Evolutionary conservation across 2,797 vertebrate genomes (phyloP), one percentile per base, ranked within the genome.

Genomic region (Ctenochaetus hawaiiensis): DNA sequence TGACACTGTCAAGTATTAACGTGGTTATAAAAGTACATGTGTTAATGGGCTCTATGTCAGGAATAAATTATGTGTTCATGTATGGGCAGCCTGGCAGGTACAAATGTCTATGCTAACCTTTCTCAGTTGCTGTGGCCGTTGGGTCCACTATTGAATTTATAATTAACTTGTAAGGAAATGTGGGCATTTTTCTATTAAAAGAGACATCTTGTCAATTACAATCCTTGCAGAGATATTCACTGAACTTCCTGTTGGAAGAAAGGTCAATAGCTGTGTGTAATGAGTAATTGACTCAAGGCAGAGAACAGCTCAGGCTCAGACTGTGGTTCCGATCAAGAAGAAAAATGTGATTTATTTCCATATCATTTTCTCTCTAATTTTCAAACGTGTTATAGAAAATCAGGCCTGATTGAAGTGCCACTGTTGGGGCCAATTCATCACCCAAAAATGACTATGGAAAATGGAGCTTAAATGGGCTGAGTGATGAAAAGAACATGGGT

Each of bases 191-290:
- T 95, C 93, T 95, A 95, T 95, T 95, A 95, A 94, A 94, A 94
- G 93, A 94, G 95, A 95, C 95, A 95, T 95, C 93, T 95, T 96
- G 95, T 96, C 95, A 96, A 96, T 96, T 96, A 94, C 91, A 95
- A 93, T 94, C 93, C 94, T 94, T 63, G 89, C 90, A 90, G 91
- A 95, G 92, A 95, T 94, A 93, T 94, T 94, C 91, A 90, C 87
- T 93, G 94, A 94, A 95, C 94, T 96, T 95, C 94, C 93, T 95
- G 93, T 94, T 93, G 91, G 92, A 93, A 91, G 93, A 96, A 96
- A 96, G 95, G 95, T 96, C 95, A 96, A 96, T 96, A 95, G 94
- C 94, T 88, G 84, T 90, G 92, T 92, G 93, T 95, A 95, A 95
- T 95, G 95, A 95, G 94, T 95, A 95, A 96, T 95, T 96, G 95